Percentiles rank a stretch among this genome's conserved stretches.
Evolutionary conservation across 2,797 vertebrate genomes (phyloP).

Genomic region (Salarias fasciatus): DNA sequence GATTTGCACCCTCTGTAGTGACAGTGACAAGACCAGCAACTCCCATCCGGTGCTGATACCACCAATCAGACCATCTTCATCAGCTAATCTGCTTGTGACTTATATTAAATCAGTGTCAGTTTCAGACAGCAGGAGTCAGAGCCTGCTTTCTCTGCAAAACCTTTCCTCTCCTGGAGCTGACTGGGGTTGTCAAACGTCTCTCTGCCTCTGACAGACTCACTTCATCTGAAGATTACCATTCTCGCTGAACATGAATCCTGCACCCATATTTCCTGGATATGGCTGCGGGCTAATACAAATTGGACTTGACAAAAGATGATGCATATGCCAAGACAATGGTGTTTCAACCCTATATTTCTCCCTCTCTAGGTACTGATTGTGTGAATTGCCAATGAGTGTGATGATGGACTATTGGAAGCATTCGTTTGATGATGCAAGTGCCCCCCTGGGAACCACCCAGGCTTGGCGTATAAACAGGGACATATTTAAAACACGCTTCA

Average conservation of each 20-base stretch:
- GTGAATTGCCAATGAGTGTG: constrained; percentile 65
- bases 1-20: constrained; percentile 41
- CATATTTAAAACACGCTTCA: constrained; percentile 69
- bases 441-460: constrained; percentile 67
- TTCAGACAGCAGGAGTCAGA: constrained; percentile 45
- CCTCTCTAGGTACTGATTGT: constrained; percentile 68
- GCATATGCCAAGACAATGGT: constrained; percentile 64
- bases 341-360: constrained; percentile 67
- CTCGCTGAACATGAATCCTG: constrained; percentile 60
- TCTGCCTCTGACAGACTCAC: constrained; percentile 61
- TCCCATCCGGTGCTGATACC: constrained; percentile 42
- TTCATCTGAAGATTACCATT: constrained; percentile 75
- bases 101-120: constrained; percentile 69
- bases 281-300: constrained; percentile 74
- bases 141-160: constrained; percentile 32
- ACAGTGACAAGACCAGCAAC: constrained; percentile 45
- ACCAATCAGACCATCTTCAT: constrained; percentile 54
- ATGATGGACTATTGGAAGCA: constrained; percentile 64
- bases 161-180: constrained; percentile 46
- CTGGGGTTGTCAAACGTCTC: constrained; percentile 66
- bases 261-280: constrained; percentile 56
- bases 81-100: constrained; percentile 64
- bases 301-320: constrained; percentile 78
- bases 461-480: constrained; percentile 68
- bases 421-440: constrained; percentile 69